Evolutionary conservation across 37 sponge, comb jelly and placozoan species (phyloP), one percentile per base, ranked within the genome.

Genomic region (Agelas oroides): DNA sequence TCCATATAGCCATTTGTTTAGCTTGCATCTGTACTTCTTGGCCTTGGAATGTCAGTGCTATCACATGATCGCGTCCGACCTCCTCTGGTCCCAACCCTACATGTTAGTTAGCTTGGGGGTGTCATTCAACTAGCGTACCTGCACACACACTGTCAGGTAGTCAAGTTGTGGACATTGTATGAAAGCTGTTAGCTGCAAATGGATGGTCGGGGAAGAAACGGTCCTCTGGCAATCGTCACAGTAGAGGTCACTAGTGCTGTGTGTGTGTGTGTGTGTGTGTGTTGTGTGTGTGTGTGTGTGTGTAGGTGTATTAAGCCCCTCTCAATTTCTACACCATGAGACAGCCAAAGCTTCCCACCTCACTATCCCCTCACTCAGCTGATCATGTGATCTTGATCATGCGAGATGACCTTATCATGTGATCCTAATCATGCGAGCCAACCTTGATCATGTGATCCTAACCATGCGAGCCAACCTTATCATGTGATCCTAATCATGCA

Each of bases 151-250:
- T 17, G 57, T 28, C 23, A 1, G 35, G 8, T 37, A 23, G 14
- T 57, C 24, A 23, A 40, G 27, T 21, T 17, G 24, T 39, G 63
- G 24, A 64, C 35, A 28, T 34, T 61, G n/a, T 20, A 78, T 0
- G 60, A 33, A 65, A 0, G 63, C 65, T 30, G 78, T 65, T 27
- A 78, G 65, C 32, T 64, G 78, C 12, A 78, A 30, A 40, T 78
- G 78, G 1, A 64, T 78, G 23, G 63, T 28, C 0, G 78, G 78
- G 21, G 28, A 40, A 25, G 40, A 40, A 23, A 78, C 78, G 1
- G 1, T 61, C 24, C 28, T 63, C 32, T 64, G 27, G 23, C 78
- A 78, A 0, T 65, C 65, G 35, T 41, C 65, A 63, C 78, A 78
- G 24, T 63, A 39, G 12, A 78, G 65, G 5, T 59, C 14, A 21